Conservation (phyloP, 2,888 invertebrate genomes). For the Cheilosia urbana region DNA sequence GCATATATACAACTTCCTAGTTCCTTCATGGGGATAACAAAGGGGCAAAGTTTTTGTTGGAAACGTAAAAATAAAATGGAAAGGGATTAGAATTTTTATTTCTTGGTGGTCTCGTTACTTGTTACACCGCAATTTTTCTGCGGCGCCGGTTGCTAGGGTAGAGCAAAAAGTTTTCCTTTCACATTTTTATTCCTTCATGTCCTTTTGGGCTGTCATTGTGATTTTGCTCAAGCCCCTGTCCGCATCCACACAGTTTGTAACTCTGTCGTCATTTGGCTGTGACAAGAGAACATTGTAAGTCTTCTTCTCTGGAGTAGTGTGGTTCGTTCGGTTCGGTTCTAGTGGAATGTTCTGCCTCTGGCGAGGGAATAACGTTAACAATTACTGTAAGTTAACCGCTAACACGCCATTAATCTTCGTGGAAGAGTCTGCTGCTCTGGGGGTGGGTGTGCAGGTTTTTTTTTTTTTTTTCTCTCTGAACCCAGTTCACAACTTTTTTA, state of each 20-base stretch:
- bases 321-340: slow-evolving; percentile 4
- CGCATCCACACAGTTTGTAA: slow-evolving; percentile 35
- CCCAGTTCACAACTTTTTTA: slow-evolving; percentile 47
- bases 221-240: slow-evolving; percentile 42
- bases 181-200: slow-evolving; percentile 16
- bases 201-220: slow-evolving; percentile 65
- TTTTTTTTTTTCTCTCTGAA: slow-evolving; percentile 6
- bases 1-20: slow-evolving; percentile 54
- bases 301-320: slow-evolving; percentile 28
- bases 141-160: background rate
- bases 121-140: slow-evolving; percentile 61
- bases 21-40: slow-evolving; percentile 59
- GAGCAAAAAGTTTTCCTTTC: slow-evolving; percentile 50
- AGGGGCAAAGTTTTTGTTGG: slow-evolving; percentile 24
- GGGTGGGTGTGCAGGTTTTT: slow-evolving; percentile 13
- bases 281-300: slow-evolving; percentile 68
- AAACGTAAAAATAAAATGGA: slow-evolving; percentile 9
- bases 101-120: slow-evolving; percentile 68
- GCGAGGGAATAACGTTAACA: slow-evolving; percentile 71
- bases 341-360: slow-evolving; percentile 58
- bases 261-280: slow-evolving; percentile 69
- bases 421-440: slow-evolving; percentile 36
- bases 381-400: slow-evolving; percentile 75
- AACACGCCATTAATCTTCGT: slow-evolving; percentile 74
- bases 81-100: slow-evolving; percentile 68